Evolutionary conservation across 2,113 vertebrate species (phyloP).

Genomic region (Glaucidium brasilianum): DNA sequence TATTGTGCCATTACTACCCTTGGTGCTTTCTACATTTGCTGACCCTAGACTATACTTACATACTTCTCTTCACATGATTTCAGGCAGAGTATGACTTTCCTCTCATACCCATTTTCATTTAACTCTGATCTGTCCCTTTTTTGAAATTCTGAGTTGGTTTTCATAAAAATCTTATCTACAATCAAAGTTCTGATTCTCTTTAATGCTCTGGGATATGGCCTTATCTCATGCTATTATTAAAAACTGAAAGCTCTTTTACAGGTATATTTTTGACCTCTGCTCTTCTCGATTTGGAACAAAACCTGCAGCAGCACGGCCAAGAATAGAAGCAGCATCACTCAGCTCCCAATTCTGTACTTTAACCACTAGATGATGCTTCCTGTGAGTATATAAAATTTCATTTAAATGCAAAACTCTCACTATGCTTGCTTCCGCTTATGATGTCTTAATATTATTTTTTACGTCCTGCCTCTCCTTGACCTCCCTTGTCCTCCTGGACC

Average conservation of each 20-base stretch:
- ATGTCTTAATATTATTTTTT: conserved; percentile 17
- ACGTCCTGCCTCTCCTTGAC: not conserved
- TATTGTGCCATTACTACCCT: not conserved
- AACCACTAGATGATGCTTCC: not conserved
- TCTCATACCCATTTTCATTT: conserved; percentile 5
- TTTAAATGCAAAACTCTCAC: conserved; percentile 15
- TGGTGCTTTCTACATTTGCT: not conserved
- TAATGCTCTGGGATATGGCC: not conserved
- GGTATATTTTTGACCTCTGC: conserved; percentile 37
- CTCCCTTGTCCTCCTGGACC: not conserved
- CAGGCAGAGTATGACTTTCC: not conserved
- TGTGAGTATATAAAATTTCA: conserved; percentile 12
- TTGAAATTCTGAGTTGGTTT: conserved; percentile 27
- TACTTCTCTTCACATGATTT: not conserved
- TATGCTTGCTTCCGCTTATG: not conserved
- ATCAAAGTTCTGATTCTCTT: conserved; percentile 39
- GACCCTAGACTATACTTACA: not conserved
- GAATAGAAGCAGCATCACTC: not conserved
- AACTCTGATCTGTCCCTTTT: conserved; percentile 17
- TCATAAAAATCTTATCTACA: conserved; percentile 44
- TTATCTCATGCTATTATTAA: conserved; percentile 41
- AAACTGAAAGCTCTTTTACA: not conserved
- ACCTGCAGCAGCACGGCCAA: not conserved
- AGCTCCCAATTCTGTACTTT: not conserved
- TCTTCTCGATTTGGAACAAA: conserved; percentile 28